Evolutionary conservation across 2,888 invertebrate species (phyloP).

Genomic region (Heliconius hortense): DNA sequence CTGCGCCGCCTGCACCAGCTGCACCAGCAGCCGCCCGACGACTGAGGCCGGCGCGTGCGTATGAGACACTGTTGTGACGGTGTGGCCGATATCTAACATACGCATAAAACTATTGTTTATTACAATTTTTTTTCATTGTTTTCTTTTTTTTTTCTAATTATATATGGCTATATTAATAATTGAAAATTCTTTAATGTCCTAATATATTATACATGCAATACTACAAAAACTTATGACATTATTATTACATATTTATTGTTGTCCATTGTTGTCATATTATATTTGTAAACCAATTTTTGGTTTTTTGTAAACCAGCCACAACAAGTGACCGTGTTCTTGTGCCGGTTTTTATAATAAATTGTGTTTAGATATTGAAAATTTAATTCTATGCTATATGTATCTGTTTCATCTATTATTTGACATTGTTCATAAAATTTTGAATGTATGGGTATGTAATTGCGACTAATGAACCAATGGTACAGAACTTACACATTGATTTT

Average conservation of each 20-base stretch:
- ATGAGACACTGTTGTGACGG: slow-evolving; percentile 5
- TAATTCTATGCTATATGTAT: background rate
- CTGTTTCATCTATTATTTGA: background rate
- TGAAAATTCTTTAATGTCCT: no score
- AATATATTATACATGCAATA: background rate
- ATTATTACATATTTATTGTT: background rate
- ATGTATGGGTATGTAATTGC: background rate
- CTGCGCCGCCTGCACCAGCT: slow-evolving; percentile 52
- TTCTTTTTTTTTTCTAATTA: background rate
- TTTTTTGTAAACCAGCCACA: no score
- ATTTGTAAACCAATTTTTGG: background rate
- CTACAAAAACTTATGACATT: background rate
- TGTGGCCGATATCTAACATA: background rate
- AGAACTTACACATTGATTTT: slow-evolving; percentile 15
- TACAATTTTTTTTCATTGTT: background rate
- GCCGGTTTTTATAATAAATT: background rate
- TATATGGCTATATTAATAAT: background rate
- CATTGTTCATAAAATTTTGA: background rate
- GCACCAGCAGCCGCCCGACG: slow-evolving; percentile 49
- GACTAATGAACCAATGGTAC: slow-evolving; percentile 12
- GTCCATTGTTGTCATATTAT: background rate
- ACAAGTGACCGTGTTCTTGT: background rate
- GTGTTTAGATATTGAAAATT: background rate
- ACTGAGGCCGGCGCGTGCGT: slow-evolving; percentile 25
- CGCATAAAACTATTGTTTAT: background rate